Evolutionary conservation across 2,888 invertebrate genomes (phyloP), one percentile per base, ranked within the genome.

Genomic region (Lepas anatifera): DNA sequence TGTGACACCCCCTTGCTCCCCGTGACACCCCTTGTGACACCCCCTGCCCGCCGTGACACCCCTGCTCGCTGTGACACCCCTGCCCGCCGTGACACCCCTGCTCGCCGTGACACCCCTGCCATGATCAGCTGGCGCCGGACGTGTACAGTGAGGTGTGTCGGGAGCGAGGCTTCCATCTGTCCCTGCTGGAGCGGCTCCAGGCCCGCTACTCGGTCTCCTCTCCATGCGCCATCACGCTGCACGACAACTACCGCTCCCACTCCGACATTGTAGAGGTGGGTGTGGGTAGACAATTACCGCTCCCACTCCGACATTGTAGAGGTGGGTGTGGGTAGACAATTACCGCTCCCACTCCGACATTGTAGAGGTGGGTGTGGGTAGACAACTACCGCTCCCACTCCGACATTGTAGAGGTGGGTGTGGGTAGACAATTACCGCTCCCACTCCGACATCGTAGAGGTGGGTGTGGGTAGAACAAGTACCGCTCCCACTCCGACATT

Each of bases 241-340:
- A 89, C 77, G 89, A 90, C 78, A 92, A 91, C 78, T 92, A 92
- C 78, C 83, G 92, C 67, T 89, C 91, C 0, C 91, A 92, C 79
- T 85, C 87, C 75, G 88, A 89, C 41, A 91, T 92, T 71, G 88
- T 92, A 29, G 85, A 87, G 78, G 80, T 80, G 75, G 71, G 70
- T 35, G 13, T 43, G 37, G 67, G 13, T 41, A 3, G 27, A n/a
- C 25, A 16, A 27, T 22, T 1, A 63, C 25, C 32, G 16, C 25
- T 52, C 25, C 8, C 11, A 32, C 22, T 13, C 32, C 16, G 63
- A 1, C 25, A 1, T 2, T 8, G 63, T 63, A 16, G 18, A 22
- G 13, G 1, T 8, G 25, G 63, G 46, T 46, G 2, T n/a, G n/a
- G n/a, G n/a, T n/a, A n/a, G n/a, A n/a, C n/a, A n/a, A n/a, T n/a